phyloP scores from a whole-genome alignment of 2,888 invertebrate genomes.

The Nemapogon koenigi region DNA sequence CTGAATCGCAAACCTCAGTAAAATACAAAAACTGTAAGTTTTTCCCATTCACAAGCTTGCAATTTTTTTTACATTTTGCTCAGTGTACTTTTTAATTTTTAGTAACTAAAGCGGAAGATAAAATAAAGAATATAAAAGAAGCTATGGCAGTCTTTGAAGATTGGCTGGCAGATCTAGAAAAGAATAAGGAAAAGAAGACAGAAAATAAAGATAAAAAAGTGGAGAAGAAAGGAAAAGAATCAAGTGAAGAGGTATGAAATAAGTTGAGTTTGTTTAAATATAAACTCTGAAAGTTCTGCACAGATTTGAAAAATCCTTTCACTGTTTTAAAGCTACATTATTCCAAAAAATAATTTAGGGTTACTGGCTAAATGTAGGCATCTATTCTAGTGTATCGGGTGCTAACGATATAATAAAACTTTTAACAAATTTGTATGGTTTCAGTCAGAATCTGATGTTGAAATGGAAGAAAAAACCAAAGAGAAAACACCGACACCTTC shows the following conservation, averaged over 20 bases:
- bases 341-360: too few species aligned
- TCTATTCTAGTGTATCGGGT: not conserved
- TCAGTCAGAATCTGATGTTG: conserved; percentile 11
- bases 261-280: too few species aligned
- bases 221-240: conserved; percentile 22
- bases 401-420: not conserved
- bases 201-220: conserved; percentile 27
- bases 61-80: too few species aligned
- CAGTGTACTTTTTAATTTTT: too few species aligned
- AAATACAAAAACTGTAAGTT: too few species aligned
- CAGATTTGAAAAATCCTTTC: too few species aligned
- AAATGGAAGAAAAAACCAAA: conserved; percentile 24
- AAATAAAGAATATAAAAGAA: conserved; percentile 71
- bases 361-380: not conserved
- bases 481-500: conserved; percentile 28
- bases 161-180: conserved; percentile 66
- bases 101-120: conserved; percentile 75
- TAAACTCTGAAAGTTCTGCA: too few species aligned
- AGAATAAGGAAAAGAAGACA: conserved; percentile 34
- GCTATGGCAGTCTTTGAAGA: conserved; percentile 72
- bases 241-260: not conserved
- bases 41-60: too few species aligned
- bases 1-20: too few species aligned
- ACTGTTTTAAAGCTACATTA: too few species aligned
- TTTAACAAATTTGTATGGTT: not conserved